These are phyloP conservation scores for Labeo catla DNA, from an alignment of 2,113 vertebrate species.

Conservation along the genomic window DNA sequence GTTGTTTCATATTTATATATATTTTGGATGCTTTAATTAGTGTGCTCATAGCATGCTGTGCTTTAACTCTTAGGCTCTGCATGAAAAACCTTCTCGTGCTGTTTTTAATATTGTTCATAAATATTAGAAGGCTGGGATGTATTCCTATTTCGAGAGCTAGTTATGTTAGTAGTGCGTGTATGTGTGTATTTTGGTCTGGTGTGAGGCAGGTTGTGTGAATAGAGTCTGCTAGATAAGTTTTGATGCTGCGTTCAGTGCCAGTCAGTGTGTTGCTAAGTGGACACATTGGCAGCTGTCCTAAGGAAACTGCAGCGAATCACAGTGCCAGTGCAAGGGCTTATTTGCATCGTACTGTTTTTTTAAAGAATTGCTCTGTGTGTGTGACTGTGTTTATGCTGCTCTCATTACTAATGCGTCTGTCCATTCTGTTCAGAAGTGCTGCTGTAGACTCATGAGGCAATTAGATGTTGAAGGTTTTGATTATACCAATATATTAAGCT, in stretches of 20 bases:
- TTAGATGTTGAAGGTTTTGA: not conserved
- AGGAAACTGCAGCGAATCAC: not conserved
- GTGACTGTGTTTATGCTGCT: not conserved
- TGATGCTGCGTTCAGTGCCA: slow-evolving; percentile 16
- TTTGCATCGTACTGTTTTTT: slow-evolving; percentile 26
- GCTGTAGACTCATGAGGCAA: not conserved
- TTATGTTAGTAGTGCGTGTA: not conserved
- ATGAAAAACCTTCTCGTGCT: not conserved
- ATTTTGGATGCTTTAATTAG: not conserved
- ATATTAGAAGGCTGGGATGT: not conserved
- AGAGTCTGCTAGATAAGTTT: not conserved
- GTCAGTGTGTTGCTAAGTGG: slow-evolving; percentile 25
- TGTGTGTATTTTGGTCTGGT: not conserved
- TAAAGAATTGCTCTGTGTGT: slow-evolving; percentile 13
- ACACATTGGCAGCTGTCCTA: not conserved
- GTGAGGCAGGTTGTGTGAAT: not conserved
- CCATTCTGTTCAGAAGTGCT: slow-evolving; percentile 5
- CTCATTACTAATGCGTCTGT: not conserved
- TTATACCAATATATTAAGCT: not conserved
- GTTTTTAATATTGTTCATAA: not conserved
- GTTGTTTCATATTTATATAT: not conserved
- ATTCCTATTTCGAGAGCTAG: not conserved
- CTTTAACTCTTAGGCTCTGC: not conserved
- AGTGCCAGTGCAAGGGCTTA: slow-evolving; percentile 8
- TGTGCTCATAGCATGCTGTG: not conserved